These are phyloP conservation scores for Phoebastria nigripes DNA, from an alignment of 2,797 vertebrate species.

Conservation along the genomic window DNA sequence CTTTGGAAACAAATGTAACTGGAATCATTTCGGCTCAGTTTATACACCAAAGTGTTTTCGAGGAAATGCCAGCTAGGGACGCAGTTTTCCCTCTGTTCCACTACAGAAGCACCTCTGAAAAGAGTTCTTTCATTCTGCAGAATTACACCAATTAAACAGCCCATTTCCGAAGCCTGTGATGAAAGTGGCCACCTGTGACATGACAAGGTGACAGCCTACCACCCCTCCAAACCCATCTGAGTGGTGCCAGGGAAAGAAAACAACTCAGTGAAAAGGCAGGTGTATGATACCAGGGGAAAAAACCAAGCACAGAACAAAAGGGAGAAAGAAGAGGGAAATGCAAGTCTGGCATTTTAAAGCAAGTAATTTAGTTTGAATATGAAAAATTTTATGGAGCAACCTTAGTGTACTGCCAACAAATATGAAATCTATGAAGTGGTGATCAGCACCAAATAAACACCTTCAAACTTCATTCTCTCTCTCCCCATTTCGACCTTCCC, in stretches of 20 bases:
- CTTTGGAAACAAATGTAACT: conserved; percentile 4
- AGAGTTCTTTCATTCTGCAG: not conserved
- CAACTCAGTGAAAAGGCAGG: conserved; percentile 34
- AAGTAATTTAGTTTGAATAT: not conserved
- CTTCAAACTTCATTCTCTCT: not conserved
- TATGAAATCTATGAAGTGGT: not conserved
- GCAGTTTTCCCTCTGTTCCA: not conserved
- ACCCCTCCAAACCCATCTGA: not conserved
- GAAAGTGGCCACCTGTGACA: not conserved
- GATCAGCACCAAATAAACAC: not conserved
- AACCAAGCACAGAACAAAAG: conserved; percentile 3
- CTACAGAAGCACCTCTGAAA: not conserved
- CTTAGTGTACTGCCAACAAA: not conserved
- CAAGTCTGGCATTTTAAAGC: conserved; percentile 5
- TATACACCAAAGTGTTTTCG: not conserved
- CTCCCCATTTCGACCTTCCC: not conserved
- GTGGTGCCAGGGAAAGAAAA: conserved; percentile 43
- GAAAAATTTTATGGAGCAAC: not conserved
- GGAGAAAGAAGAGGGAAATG: conserved; percentile 29
- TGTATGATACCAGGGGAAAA: not conserved
- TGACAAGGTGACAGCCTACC: not conserved
- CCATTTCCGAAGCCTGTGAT: not conserved
- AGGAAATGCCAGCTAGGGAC: not conserved
- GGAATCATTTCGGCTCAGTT: conserved; percentile 29
- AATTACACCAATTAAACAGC: not conserved